Percentiles rank a stretch among this genome's conserved stretches.
Conservation (phyloP, 2,113 vertebrate species). For the Hemibates koningsi region DNA sequence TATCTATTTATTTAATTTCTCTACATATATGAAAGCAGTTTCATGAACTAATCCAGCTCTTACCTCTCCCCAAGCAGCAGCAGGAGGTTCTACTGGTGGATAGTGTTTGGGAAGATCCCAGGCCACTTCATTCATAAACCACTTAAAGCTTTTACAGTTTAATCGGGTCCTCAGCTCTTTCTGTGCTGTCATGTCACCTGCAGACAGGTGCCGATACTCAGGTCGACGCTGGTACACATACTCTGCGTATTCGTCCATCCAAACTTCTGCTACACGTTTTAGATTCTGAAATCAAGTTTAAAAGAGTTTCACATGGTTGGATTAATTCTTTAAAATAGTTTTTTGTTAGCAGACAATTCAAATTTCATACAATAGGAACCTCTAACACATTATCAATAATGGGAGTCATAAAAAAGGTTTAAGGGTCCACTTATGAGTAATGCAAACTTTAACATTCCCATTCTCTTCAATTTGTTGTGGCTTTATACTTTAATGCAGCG, state of each 20-base stretch:
- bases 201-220: slow-evolving; percentile 92
- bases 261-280: slow-evolving; percentile 95
- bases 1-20: not conserved
- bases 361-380: not conserved
- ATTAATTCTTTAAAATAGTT: not conserved
- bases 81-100: slow-evolving; percentile 91
- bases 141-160: slow-evolving; percentile 87
- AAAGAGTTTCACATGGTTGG: not conserved
- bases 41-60: not conserved
- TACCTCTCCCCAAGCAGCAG: slow-evolving; percentile 95
- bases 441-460: not conserved
- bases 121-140: slow-evolving; percentile 95
- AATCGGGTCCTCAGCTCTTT: slow-evolving; percentile 84
- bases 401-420: not conserved
- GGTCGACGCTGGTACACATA: slow-evolving; percentile 93
- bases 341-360: not conserved
- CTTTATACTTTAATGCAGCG: rapidly evolving
- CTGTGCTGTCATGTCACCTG: slow-evolving; percentile 83
- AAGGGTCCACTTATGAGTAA: not conserved
- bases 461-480: not conserved
- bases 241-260: slow-evolving; percentile 97
- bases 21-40: not conserved
- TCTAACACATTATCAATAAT: not conserved
- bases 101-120: slow-evolving; percentile 96
- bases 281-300: slow-evolving; percentile 78